phyloP scores from a whole-genome alignment of 2,113 vertebrate species.

The Epinephelus fuscoguttatus region DNA sequence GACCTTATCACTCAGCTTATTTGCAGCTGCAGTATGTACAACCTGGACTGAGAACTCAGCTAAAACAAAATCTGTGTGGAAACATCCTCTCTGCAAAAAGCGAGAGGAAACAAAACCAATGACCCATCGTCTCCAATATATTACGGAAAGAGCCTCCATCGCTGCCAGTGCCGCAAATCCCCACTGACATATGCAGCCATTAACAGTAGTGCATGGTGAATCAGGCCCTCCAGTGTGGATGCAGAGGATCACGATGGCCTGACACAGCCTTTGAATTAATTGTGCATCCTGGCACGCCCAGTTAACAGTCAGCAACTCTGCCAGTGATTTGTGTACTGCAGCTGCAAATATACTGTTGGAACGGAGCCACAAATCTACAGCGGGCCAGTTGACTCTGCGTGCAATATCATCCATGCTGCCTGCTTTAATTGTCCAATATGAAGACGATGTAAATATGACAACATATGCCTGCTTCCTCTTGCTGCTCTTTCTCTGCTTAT shows the following conservation, averaged over 20 bases:
- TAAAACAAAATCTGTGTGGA: constrained; percentile 40
- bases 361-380: constrained; percentile 72
- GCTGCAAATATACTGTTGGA: constrained; percentile 67
- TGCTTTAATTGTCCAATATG: constrained; percentile 68
- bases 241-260: constrained; percentile 71
- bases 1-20: constrained; percentile 53
- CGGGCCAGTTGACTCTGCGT: constrained; percentile 23
- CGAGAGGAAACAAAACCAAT: constrained; percentile 70
- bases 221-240: constrained; percentile 66
- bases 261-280: constrained; percentile 82
- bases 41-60: constrained; percentile 64
- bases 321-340: constrained; percentile 81
- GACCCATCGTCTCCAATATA: constrained; percentile 75
- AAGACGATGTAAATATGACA: constrained; percentile 58
- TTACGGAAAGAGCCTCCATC: constrained; percentile 61
- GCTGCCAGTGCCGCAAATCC: constrained; percentile 74
- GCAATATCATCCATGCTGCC: constrained; percentile 29
- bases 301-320: constrained; percentile 84
- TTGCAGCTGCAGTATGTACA: constrained; percentile 39
- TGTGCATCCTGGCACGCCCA: constrained; percentile 70
- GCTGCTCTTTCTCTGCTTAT: constrained; percentile 17
- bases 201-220: constrained; percentile 75
- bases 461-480: background rate
- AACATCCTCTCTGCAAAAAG: constrained; percentile 48
- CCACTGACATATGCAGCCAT: constrained; percentile 74